Evolutionary conservation across 2,888 invertebrate species (phyloP), one percentile per base, ranked within the genome.

Genomic region (Cistogaster globosa): DNA sequence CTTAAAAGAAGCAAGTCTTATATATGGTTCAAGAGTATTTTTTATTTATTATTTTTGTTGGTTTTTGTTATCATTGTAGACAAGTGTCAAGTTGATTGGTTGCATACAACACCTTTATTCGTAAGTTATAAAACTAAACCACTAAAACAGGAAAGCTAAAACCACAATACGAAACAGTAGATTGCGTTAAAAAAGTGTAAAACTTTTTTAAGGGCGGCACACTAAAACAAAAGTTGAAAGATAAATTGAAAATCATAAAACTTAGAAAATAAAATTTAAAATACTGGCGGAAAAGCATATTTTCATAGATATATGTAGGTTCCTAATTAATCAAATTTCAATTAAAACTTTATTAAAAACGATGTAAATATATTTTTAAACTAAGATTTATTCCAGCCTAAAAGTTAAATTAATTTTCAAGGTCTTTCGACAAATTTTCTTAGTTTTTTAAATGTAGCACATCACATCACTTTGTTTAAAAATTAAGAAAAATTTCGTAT

Each of bases 141-240:
- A 68, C 57, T 68, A 36, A 62, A 58, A 78, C 85, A 60, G 74
- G 78, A 85, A 71, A 48, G 57, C 74, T 79, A 69, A 53, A 85
- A 65, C 45, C 65, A 60, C 26, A 68, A 53, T 53, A 53, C 20
- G n/a, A 18, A 18, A 53, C 18, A 51, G 18, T 71, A 45, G 12
- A 42, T 53, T 48, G n/a, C 42, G 36, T 81, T 80, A 68, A 74
- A 75, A 36, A 45, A 36, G 60, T 55, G 48, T 48, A 48, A n/a
- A n/a, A n/a, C n/a, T 6, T 48, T n/a, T 16, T 48, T 2, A 16
- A 48, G 48, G 48, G 48, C 38, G 11, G 38, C 38, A 11, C 38
- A 38, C 8, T 1, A 38, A 38, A 38, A n/a, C n/a, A n/a, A n/a
- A n/a, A n/a, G n/a, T n/a, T n/a, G n/a, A n/a, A n/a, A n/a, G n/a